These are phyloP conservation scores for Enteromius afrohamiltoni DNA, from an alignment of 2,797 vertebrate species.

Conservation along the genomic window DNA sequence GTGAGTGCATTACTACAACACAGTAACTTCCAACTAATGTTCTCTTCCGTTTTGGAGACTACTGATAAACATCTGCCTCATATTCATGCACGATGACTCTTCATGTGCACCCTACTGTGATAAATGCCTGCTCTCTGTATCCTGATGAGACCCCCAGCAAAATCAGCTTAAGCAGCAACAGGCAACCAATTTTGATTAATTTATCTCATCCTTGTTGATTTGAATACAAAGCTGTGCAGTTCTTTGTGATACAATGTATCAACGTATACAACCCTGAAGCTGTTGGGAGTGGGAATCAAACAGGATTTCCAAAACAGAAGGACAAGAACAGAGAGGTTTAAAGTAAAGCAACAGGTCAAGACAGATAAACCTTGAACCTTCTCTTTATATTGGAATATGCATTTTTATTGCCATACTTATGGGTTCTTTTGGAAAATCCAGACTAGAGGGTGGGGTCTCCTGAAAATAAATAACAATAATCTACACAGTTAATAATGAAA, in stretches of 20 bases:
- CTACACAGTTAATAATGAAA: no score
- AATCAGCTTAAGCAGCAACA: conserved; percentile 21
- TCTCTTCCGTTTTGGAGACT: neutral
- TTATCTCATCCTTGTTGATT: conserved; percentile 14
- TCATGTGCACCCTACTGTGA: conserved; percentile 9
- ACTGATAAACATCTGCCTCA: conserved; percentile 19
- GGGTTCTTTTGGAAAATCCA: neutral
- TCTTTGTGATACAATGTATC: neutral
- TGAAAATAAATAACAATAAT: no score
- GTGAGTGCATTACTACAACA: neutral
- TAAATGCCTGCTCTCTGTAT: conserved; percentile 1
- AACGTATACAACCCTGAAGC: neutral
- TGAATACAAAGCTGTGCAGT: neutral
- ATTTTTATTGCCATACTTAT: neutral
- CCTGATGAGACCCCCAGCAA: conserved; percentile 9
- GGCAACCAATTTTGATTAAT: conserved; percentile 16
- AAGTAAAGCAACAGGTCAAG: neutral
- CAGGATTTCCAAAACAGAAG: neutral
- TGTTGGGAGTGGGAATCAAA: neutral
- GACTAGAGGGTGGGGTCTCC: neutral
- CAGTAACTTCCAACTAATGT: neutral
- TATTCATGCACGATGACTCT: conserved; percentile 5
- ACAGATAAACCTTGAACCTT: neutral
- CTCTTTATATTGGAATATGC: neutral
- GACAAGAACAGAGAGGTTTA: neutral